These are phyloP conservation scores for Cryptocephalus primarius DNA, from an alignment of 2,888 invertebrate genomes.

Conservation along the genomic window DNA sequence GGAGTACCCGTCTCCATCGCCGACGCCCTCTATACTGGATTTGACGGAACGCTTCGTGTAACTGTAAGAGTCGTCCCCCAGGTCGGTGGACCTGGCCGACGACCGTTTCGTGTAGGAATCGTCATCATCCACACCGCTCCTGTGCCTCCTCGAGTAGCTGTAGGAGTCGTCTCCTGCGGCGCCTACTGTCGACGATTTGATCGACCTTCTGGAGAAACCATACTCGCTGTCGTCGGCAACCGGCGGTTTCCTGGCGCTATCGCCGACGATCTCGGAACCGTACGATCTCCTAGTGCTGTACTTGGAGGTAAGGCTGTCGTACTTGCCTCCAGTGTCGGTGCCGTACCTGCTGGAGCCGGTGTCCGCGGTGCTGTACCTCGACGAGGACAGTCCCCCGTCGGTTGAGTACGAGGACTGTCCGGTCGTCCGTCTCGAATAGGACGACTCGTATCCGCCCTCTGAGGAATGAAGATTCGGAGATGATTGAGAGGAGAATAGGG, in stretches of 20 bases:
- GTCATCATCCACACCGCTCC: conserved; percentile 11
- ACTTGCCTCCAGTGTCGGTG: conserved; percentile 13
- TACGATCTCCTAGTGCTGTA: conserved; percentile 14
- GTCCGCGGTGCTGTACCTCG: conserved; percentile 10
- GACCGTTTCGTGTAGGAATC: conserved; percentile 17
- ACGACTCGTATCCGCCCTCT: conserved; percentile 31
- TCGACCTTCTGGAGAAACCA: conserved; percentile 15
- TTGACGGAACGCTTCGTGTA: conserved; percentile 21
- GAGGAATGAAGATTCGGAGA: conserved; percentile 16
- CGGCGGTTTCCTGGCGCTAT: conserved; percentile 15
- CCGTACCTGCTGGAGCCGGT: conserved; percentile 9
- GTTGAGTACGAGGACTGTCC: conserved; percentile 24
- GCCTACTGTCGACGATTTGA: conserved; percentile 14
- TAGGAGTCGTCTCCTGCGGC: conserved; percentile 16
- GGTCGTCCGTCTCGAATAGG: conserved; percentile 24
- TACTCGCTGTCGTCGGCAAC: conserved; percentile 12
- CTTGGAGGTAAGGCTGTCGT: conserved; percentile 20
- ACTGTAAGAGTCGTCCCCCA: conserved; percentile 16
- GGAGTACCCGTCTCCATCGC: conserved; percentile 25
- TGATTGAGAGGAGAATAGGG: neutral
- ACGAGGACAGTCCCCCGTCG: conserved; percentile 12
- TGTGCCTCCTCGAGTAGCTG: conserved; percentile 15
- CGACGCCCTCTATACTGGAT: conserved; percentile 21
- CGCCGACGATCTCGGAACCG: conserved; percentile 14
- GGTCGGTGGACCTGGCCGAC: conserved; percentile 14